A percentile compares a stretch with the other conserved stretches of the same genome.
Conservation (phyloP, 2,797 vertebrate species). For the Megalops cyprinoides region DNA sequence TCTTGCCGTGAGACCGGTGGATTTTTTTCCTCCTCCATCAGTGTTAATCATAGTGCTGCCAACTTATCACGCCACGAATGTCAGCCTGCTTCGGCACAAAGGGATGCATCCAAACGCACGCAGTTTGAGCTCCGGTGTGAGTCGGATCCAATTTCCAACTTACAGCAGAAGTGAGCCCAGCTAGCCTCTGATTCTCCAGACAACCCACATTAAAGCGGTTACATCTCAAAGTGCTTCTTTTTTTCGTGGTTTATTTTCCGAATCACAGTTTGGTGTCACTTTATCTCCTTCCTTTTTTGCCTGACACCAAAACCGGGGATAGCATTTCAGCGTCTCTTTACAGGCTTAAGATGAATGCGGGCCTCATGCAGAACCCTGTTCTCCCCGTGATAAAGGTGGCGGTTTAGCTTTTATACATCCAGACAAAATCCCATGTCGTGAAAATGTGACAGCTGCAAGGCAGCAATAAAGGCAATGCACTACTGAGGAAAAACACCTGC, state of each 20-base stretch:
- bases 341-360: conserved; percentile 61
- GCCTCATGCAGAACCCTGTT: conserved; percentile 29
- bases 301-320: conserved; percentile 62
- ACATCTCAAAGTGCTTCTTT: conserved; percentile 55
- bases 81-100: neutral
- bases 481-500: conserved; percentile 30
- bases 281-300: conserved; percentile 58
- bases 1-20: neutral
- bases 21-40: neutral
- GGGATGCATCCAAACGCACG: neutral
- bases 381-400: conserved; percentile 27
- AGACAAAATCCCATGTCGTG: conserved; percentile 44
- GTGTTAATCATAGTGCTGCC: neutral
- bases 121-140: conserved; percentile 29
- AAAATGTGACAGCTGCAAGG: conserved; percentile 54
- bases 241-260: conserved; percentile 61
- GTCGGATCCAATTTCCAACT: conserved; percentile 53
- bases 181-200: conserved; percentile 53
- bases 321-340: conserved; percentile 58
- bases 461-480: conserved; percentile 47
- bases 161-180: neutral
- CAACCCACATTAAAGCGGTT: conserved; percentile 58
- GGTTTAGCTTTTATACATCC: conserved; percentile 42
- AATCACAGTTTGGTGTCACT: conserved; percentile 63
- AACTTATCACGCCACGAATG: neutral